These are phyloP conservation scores for Cranoglanis bouderius DNA, from an alignment of 2,113 vertebrate species.

Conservation along the genomic window DNA sequence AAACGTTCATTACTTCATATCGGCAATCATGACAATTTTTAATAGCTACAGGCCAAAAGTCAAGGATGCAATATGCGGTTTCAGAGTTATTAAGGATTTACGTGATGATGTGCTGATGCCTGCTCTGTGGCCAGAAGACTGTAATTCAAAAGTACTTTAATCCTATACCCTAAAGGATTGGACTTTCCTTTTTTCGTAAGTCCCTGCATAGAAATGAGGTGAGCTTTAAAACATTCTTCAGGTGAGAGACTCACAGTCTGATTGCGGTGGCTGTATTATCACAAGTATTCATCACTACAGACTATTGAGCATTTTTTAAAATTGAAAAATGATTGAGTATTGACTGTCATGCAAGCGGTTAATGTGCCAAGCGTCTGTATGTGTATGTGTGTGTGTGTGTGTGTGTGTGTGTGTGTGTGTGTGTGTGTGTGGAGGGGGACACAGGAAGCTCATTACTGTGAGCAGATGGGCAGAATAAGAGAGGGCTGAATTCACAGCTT, in stretches of 20 bases:
- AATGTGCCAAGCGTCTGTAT: conserved; percentile 5
- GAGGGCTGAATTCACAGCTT: conserved; percentile 83
- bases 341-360: background rate
- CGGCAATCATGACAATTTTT: conserved; percentile 16
- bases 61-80: conserved; percentile 21
- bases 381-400: conserved; percentile 24
- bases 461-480: conserved; percentile 90
- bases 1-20: conserved; percentile 19
- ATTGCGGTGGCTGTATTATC: background rate
- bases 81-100: conserved; percentile 18
- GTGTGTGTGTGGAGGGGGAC: conserved; percentile 39
- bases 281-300: background rate
- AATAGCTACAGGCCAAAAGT: conserved; percentile 19
- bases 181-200: background rate
- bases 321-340: conserved; percentile 6
- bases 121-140: background rate
- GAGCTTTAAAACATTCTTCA: background rate
- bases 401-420: conserved; percentile 5
- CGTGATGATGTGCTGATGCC: conserved; percentile 7
- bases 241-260: background rate
- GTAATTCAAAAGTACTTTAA: conserved; percentile 15
- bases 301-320: background rate
- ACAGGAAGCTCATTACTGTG: conserved; percentile 79
- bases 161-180: background rate
- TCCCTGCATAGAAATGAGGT: background rate